Percentiles rank a stretch among this genome's conserved stretches.
Conservation (phyloP, 2,888 invertebrate species). For the Julus scandinavius region DNA sequence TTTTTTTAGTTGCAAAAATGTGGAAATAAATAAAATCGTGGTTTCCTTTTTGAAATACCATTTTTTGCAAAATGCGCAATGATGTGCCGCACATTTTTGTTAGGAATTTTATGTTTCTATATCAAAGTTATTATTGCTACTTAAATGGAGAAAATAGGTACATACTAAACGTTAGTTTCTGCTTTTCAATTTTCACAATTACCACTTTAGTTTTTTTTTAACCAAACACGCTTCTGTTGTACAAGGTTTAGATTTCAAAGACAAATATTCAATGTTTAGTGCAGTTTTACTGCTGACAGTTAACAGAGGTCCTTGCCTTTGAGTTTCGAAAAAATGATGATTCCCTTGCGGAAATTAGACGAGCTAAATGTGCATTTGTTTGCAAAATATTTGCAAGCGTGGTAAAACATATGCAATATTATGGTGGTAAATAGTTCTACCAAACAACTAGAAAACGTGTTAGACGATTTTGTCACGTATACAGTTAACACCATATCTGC, state of each 20-base stretch:
- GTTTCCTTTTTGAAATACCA: too few species aligned
- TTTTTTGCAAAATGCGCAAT: too few species aligned
- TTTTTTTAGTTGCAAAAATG: too few species aligned
- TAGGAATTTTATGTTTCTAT: too few species aligned
- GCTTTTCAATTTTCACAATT: neutral
- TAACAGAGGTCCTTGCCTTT: neutral
- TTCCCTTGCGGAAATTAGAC: neutral
- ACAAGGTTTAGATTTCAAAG: neutral
- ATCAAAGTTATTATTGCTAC: too few species aligned
- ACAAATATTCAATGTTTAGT: neutral
- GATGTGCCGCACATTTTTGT: too few species aligned
- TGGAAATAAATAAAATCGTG: too few species aligned
- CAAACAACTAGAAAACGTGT: neutral
- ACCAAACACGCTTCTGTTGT: neutral
- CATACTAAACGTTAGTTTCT: neutral
- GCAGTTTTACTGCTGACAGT: neutral
- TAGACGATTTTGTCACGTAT: neutral
- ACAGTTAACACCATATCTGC: too few species aligned
- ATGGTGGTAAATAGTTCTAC: neutral
- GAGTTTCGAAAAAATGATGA: neutral
- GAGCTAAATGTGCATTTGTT: neutral
- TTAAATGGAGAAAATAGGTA: too few species aligned
- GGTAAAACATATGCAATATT: neutral
- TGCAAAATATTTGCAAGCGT: neutral
- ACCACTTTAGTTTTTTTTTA: neutral